phyloP scores from a whole-genome alignment of 37 sponge, comb jelly and placozoan genomes.

The Corticium candelabrum region DNA sequence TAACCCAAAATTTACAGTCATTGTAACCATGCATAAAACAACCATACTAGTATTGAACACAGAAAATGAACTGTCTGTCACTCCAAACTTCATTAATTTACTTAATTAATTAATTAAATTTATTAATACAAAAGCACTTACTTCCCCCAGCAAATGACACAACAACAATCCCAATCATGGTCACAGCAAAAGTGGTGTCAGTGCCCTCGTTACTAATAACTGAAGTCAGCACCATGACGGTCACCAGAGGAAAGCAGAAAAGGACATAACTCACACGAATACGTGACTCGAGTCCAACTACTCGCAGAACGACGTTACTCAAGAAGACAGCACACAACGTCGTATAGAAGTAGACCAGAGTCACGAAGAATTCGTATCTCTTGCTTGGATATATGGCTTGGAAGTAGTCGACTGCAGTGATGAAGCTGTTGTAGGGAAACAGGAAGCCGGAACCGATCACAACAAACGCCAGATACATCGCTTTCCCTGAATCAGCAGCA shows the following conservation, averaged over 20 bases:
- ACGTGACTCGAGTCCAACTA: constrained; percentile 35
- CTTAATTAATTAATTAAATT: background rate
- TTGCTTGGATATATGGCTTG: constrained; percentile 40
- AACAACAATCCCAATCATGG: constrained; percentile 27
- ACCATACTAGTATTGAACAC: no score
- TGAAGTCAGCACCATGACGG: constrained; percentile 49
- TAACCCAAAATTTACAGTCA: no score
- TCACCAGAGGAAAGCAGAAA: constrained; percentile 43
- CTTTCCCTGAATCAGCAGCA: no score
- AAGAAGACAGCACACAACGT: constrained; percentile 22
- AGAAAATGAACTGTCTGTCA: no score
- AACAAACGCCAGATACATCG: no score
- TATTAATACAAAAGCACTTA: background rate
- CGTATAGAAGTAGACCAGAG: constrained; percentile 26
- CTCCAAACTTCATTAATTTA: no score
- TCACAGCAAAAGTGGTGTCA: constrained; percentile 29
- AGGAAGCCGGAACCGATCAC: constrained; percentile 68
- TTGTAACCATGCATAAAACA: no score
- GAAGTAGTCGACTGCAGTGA: constrained; percentile 84
- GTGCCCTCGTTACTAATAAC: constrained; percentile 26
- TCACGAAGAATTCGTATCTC: constrained; percentile 39
- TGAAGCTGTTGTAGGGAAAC: constrained; percentile 63
- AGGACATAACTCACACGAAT: constrained; percentile 60
- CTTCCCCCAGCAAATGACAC: constrained; percentile 20
- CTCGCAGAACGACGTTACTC: constrained; percentile 34